These are phyloP conservation scores for Calyptommatus sinebrachiatus DNA, from an alignment of 2,113 vertebrate genomes.

Conservation along the genomic window DNA sequence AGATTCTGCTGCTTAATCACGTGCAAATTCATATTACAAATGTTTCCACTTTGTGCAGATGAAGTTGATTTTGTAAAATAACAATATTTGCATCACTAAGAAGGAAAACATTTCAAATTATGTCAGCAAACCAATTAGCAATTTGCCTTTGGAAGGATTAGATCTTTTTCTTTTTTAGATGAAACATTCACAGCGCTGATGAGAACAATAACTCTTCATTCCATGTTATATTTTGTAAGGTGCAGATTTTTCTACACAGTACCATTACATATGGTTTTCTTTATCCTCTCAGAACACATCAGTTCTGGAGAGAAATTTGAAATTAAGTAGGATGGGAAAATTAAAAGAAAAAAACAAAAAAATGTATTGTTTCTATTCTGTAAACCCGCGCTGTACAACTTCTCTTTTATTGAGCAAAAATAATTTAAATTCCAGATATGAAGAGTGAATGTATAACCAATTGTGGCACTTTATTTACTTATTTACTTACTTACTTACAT, in stretches of 20 bases:
- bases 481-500: no score
- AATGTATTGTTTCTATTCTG: no score
- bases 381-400: no score
- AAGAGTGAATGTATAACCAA: no score
- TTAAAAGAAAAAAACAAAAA: neutral
- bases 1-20: neutral
- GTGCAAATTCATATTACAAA: conserved; percentile 22
- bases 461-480: no score
- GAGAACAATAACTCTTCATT: neutral
- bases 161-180: neutral
- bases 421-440: no score
- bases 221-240: neutral
- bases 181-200: neutral
- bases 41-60: neutral
- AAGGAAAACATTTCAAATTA: neutral
- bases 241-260: neutral
- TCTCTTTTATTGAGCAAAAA: no score
- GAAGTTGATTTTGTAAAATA: conserved; percentile 28
- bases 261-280: no score
- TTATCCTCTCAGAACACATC: neutral
- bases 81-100: neutral
- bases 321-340: neutral
- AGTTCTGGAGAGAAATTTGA: neutral
- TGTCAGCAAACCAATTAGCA: neutral
- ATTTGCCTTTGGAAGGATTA: neutral